Evolutionary conservation across 2,888 invertebrate genomes (phyloP).

Genomic region (Macroteleia sp.): DNA sequence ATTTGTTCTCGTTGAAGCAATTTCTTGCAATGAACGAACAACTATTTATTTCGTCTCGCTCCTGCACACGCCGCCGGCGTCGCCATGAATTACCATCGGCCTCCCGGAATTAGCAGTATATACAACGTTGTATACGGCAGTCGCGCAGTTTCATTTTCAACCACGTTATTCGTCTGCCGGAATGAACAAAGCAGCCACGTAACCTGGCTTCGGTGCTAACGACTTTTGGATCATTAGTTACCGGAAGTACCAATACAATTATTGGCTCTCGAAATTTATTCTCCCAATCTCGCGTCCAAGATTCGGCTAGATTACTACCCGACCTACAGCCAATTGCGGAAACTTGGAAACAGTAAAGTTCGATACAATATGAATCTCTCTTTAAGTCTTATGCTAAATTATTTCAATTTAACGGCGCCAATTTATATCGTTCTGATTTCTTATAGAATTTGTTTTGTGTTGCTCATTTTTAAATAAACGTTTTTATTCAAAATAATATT

Average conservation of each 20-base stretch:
- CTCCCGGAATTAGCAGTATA: constrained; percentile 72
- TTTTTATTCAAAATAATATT: too few species aligned
- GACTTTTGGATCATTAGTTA: constrained; percentile 84
- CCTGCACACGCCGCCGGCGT: constrained; percentile 60
- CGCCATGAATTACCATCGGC: constrained; percentile 76
- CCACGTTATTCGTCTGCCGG: constrained; percentile 65
- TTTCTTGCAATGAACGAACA: constrained; percentile 55
- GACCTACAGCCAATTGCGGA: constrained; percentile 72
- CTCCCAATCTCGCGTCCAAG: constrained; percentile 77
- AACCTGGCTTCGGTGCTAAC: constrained; percentile 75
- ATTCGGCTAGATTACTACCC: constrained; percentile 74
- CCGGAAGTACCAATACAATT: constrained; percentile 84
- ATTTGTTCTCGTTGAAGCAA: constrained; percentile 56
- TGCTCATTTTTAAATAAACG: too few species aligned
- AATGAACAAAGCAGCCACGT: constrained; percentile 64
- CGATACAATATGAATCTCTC: constrained; percentile 35
- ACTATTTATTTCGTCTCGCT: constrained; percentile 65
- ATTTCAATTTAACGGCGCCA: constrained; percentile 8
- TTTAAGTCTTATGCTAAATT: constrained; percentile 31
- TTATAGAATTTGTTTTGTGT: too few species aligned
- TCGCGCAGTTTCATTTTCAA: constrained; percentile 75
- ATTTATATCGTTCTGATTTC: constrained; percentile 12
- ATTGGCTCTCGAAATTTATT: constrained; percentile 82
- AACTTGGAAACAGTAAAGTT: constrained; percentile 23
- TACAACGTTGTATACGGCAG: constrained; percentile 62